Percentiles rank a stretch among this genome's conserved stretches.
These are phyloP conservation scores for Drosophila navojoa DNA, from an alignment of 1,140 invertebrate genomes.

Conservation along the genomic window DNA sequence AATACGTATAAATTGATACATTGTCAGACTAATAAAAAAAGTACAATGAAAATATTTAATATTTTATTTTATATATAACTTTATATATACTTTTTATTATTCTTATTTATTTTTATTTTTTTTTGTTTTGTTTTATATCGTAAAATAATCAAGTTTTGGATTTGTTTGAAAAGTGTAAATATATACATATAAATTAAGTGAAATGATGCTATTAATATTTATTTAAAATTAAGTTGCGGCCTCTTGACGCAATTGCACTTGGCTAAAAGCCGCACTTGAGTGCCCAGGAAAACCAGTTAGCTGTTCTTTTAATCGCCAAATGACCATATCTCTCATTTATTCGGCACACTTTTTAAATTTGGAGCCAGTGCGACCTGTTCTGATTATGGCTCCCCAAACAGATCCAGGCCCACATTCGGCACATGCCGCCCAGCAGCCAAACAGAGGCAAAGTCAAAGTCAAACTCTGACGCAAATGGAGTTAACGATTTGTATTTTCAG, in stretches of 20 bases:
- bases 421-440: not conserved
- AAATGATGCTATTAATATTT: conserved; percentile 20
- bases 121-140: too few relatives aligned
- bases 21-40: too few relatives aligned
- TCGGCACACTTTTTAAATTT: conserved; percentile 49
- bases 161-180: not conserved
- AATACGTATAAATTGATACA: too few relatives aligned
- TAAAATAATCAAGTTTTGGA: not conserved
- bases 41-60: too few relatives aligned
- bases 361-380: conserved; percentile 25
- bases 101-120: too few relatives aligned
- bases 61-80: too few relatives aligned
- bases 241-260: conserved; percentile 14
- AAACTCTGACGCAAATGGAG: conserved; percentile 30
- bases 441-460: not conserved
- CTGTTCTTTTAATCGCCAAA: not conserved
- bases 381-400: conserved; percentile 5
- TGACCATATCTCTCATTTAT: conserved; percentile 20
- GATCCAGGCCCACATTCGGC: conserved; percentile 1
- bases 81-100: not conserved
- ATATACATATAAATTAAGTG: not conserved
- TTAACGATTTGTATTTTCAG: not conserved
- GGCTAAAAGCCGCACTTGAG: not conserved
- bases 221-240: conserved; percentile 24
- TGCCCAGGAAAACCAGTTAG: conserved; percentile 23